Evolutionary conservation across 2,888 invertebrate species (phyloP), one percentile per base, ranked within the genome.

Genomic region (Orgyia antiqua): DNA sequence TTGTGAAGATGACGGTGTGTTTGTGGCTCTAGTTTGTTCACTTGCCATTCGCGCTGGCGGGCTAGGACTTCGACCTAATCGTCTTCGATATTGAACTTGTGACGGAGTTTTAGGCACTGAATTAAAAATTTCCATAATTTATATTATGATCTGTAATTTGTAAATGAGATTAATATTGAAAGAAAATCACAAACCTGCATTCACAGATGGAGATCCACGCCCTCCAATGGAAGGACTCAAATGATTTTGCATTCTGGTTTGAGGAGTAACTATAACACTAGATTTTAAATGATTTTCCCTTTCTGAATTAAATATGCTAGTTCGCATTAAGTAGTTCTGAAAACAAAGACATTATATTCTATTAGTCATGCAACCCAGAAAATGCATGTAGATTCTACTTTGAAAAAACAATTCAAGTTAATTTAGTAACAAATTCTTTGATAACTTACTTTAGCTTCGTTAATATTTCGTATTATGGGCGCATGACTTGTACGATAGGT

Each of bases 21-120:
- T 83, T 2, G 77, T 80, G 2, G 80, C 79, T 8, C 79, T 68
- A 12, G 52, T 59, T 39, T 72, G 69, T 36, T 77, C 76, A 2
- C 38, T 47, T 2, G 40, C 29, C 8, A 51, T 34, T 15, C 65
- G 57, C 1, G 31, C 33, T 10, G 64, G 58, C 13, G 82, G 79
- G 45, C 80, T 83, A 0, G 84, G 84, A 47, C 84, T 86, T n/a
- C 84, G 74, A 7, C 84, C 84, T 10, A 86, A 64, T 1, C 76
- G 65, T 24, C 77, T 70, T 10, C 77, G 69, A 19, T 59, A 46
- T 34, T 53, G 56, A 2, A 61, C 42, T 19, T 24, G 28, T 33
- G 61, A 63, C 2, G 33, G 38, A 18, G 58, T 32, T 55, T 53
- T 59, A n/a, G 53, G 30, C 18, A 36, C 70, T 66, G 24, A 10